Base-by-base conservation (phyloP, 2,888 invertebrate species). In the Melinaea marsaeus region DNA sequence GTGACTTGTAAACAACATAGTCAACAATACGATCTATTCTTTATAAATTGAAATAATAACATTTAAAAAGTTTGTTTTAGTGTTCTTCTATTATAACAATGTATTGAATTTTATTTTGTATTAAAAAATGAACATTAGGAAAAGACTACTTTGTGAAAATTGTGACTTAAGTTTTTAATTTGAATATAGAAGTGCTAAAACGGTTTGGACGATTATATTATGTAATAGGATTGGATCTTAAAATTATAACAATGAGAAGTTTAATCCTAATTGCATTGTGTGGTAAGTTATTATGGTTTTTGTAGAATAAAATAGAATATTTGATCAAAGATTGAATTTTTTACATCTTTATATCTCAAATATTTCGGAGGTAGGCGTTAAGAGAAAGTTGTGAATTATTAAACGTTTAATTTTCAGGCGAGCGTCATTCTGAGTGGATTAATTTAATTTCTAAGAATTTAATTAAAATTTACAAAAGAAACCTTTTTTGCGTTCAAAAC, bases 241-340 rank as follows among this genome's bases (percentile, higher is more conserved):
- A 74, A 77, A 75, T 69, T 70, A 72, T 74, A 61, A 86, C 46
- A 68, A 85, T 90, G 89, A 89, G 85, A 85, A 72, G 86, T 68
- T 77, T 87, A 68, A 75, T 79, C 63, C 69, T 90, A 55, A 80
- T 89, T 72, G 79, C 84, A 60, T 77, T 89, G 59, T 89, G 85
- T 76, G 89, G 90, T 89, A 77, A 88, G 89, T 87, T 60, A 55
- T 55, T 55, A 45, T n/a, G 11, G 46, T 13, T 60, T 62, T 60
- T 57, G 59, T 35, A 42, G 42, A 58, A 51, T 35, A 42, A 51
- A 57, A 51, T 13, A 55, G 57, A 47, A 56, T 66, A 32, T 66
- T 58, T 54, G 48, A 46, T 22, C 9, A 5, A 42, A 13, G 34
- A 58, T 58, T 58, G 55, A 35, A 55, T 51, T 57, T 57, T 60